Base-by-base conservation (phyloP, 2,888 invertebrate genomes). In the Chesias legatella region DNA sequence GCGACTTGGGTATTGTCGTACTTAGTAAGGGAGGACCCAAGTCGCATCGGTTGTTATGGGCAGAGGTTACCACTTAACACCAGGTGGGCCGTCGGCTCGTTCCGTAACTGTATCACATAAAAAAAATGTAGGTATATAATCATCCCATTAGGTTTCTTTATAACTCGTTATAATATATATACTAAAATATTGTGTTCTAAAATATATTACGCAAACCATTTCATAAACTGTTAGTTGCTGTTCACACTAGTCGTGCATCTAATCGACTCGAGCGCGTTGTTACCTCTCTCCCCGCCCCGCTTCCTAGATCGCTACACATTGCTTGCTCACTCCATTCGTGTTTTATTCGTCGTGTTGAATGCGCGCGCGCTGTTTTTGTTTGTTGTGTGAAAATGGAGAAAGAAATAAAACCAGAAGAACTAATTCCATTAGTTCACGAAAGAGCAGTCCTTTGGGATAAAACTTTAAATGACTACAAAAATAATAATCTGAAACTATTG, bases 401-500 rank as follows among this genome's bases (percentile, higher is more conserved):
- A 33, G 33, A 33, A 33, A 33, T 33, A 31, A 31, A 31, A 31
- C 33, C 33, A 7, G 34, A 34, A 34, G 34, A 34, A 34, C 27
- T 26, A 34, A 34, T 34, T n/a, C n/a, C n/a, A n/a, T n/a, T n/a
- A n/a, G n/a, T n/a, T n/a, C n/a, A n/a, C 35, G 35, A 35, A 35
- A 35, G 35, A 35, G 35, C 35, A 35, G 36, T 36, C 36, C 36
- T 36, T 36, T 36, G 29, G 36, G 36, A 36, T 34, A 34, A 34
- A 34, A 34, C 34, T 34, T 34, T 26, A 34, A 28, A 27, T 34
- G 34, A 34, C 34, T 36, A 36, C 33, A 34, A 34, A 34, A 34
- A 27, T 34, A 34, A 34, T 29, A 29, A 29, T 29, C 33, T 33
- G 33, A 35, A 35, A 35, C 35, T 35, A 35, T 35, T 35, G 28